Evolutionary conservation across 35 echinoderm and acorn worm genomes (phyloP).

Genomic region (Ptychodera flava): DNA sequence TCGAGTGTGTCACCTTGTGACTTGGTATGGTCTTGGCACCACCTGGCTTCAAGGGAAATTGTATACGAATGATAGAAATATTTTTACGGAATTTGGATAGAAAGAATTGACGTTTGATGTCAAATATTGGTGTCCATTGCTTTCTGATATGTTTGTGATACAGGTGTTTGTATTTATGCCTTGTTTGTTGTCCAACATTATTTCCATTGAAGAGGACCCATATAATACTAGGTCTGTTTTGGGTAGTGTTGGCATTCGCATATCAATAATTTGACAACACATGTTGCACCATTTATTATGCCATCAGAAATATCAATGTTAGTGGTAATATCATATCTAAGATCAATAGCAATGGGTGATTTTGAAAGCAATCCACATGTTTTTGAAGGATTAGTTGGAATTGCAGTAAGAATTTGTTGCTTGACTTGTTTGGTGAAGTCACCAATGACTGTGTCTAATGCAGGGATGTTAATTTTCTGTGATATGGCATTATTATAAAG

Average conservation of each 20-base stretch:
- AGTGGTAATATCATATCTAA: constrained; percentile 13
- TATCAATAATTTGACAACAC: neutral
- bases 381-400: neutral
- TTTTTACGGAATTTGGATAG: constrained; percentile 7
- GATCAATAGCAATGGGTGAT: neutral
- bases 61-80: neutral
- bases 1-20: constrained; percentile 19
- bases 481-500: constrained; percentile 19
- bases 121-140: constrained; percentile 28
- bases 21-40: constrained; percentile 24
- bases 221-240: neutral
- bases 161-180: neutral
- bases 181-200: neutral
- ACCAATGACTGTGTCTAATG: neutral
- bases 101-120: constrained; percentile 4
- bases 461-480: neutral
- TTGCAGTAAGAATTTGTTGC: neutral
- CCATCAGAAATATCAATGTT: constrained; percentile 30
- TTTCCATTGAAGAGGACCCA: neutral
- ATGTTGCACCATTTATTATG: constrained; percentile 21
- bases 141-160: too few species aligned
- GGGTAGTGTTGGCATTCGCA: neutral
- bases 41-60: neutral
- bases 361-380: neutral
- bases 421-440: neutral